Evolutionary conservation across 2,797 vertebrate genomes (phyloP), one percentile per base, ranked within the genome.

Genomic region (Dendrocincla fuliginosa): DNA sequence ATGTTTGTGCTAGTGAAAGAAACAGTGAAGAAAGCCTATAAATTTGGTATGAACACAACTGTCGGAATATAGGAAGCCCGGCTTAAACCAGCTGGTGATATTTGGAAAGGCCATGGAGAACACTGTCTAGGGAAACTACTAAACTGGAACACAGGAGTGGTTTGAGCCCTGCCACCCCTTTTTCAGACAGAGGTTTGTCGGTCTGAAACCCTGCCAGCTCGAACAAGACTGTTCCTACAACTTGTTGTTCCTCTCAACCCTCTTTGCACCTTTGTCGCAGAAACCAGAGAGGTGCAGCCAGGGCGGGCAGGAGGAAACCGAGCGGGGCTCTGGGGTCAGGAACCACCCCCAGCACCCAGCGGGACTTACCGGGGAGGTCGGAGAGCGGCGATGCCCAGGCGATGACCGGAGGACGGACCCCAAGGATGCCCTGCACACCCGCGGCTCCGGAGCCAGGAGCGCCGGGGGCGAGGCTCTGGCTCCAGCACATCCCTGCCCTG

Each of bases 41-140:
- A 76, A 57, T 18, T 46, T 1, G 1, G 20, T 8, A 22, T 16
- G 37, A 84, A 5, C 37, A 16, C 39, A 46, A 1, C 19, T 23
- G 24, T 8, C 2, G 6, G 49, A 56, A 35, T 13, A 13, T 0
- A 39, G 16, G 16, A 30, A 57, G 10, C 1, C 2, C 1, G 0
- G 16, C 7, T 57, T 52, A 46, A 52, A 33, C 5, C 16, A 46
- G 11, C 8, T 2, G 1, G 23, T 10, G 37, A 64, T 33, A 22
- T 70, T 39, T 4, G 73, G 24, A 71, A 78, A 64, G 20, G 24
- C 14, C 37, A n/a, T 46, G 30, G 50, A 52, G 32, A 71, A 8
- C 33, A 16, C 9, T 16, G 19, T 3, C n/a, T 19, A 14, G 10
- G 17, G 30, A 89, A 65, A 65, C 9, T 23, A 44, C 57, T 32